These are phyloP conservation scores for Icerya purchasi DNA, from an alignment of 2,888 invertebrate genomes.

Conservation along the genomic window DNA sequence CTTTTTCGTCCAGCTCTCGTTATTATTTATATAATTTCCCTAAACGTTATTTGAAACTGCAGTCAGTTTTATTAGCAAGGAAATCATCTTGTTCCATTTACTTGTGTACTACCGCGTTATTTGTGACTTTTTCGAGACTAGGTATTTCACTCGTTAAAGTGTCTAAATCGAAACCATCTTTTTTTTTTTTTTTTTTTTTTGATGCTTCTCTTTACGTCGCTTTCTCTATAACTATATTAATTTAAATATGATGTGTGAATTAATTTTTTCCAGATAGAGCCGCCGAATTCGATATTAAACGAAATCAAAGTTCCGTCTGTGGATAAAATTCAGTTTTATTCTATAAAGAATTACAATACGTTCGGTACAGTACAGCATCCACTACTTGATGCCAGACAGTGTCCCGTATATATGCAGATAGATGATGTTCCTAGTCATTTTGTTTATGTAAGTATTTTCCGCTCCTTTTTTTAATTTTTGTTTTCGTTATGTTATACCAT, in stretches of 20 bases:
- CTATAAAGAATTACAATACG: constrained; percentile 31
- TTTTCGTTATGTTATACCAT: no score
- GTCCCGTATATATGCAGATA: constrained; percentile 54
- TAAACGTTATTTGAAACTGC: no score
- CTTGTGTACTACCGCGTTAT: not conserved
- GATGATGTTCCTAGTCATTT: constrained; percentile 66
- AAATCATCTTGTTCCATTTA: not conserved
- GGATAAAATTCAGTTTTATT: constrained; percentile 45
- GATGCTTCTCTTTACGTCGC: no score
- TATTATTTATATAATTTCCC: no score
- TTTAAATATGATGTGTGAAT: no score
- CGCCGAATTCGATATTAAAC: constrained; percentile 46
- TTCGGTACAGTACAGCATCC: constrained; percentile 28
- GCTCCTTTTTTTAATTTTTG: not conserved
- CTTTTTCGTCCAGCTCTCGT: no score
- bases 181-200: no score
- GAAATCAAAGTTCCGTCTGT: constrained; percentile 55
- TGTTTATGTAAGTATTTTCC: constrained; percentile 43
- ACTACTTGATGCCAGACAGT: constrained; percentile 35
- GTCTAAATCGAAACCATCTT: no score
- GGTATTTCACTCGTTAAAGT: no score
- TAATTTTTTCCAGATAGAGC: constrained; percentile 38
- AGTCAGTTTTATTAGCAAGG: no score
- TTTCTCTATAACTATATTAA: no score
- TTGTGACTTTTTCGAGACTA: not conserved